Evolutionary conservation across 2,797 vertebrate species (phyloP).

Genomic region (Parauchenoglanis ngamensis): DNA sequence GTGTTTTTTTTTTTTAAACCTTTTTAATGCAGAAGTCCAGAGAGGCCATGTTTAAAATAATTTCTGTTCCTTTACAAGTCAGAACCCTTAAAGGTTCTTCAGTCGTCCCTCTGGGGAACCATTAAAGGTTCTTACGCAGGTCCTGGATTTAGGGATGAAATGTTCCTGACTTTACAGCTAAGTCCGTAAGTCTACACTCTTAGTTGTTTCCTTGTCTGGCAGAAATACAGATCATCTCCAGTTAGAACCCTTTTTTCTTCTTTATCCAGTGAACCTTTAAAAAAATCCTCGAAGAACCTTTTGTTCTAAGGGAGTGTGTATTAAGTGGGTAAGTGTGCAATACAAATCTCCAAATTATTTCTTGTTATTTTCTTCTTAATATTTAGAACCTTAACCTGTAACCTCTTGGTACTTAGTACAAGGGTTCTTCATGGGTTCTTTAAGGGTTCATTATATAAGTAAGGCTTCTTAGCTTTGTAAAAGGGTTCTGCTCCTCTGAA

Average conservation of each 20-base stretch:
- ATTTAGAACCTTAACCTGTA: background rate
- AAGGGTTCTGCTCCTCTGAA: background rate
- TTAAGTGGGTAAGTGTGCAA: background rate
- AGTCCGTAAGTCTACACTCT: background rate
- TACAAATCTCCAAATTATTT: background rate
- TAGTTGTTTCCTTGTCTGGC: background rate
- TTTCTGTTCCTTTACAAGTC: background rate
- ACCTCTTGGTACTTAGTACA: background rate
- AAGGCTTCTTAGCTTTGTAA: background rate
- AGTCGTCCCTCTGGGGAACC: background rate
- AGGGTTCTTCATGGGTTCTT: background rate
- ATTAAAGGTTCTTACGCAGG: background rate
- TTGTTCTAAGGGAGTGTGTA: background rate
- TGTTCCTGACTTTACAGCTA: background rate
- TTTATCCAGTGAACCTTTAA: background rate
- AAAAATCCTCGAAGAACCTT: background rate
- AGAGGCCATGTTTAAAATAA: background rate
- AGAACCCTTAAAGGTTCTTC: background rate
- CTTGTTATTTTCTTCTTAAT: too few relatives aligned
- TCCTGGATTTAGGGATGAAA: background rate
- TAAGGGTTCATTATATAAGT: background rate
- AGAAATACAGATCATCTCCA: background rate
- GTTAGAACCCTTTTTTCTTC: background rate
- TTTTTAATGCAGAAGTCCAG: conserved; percentile 5
- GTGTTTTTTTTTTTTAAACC: background rate